Base-by-base conservation (phyloP, 2,888 invertebrate genomes). In the Antheraea assamensis region DNA sequence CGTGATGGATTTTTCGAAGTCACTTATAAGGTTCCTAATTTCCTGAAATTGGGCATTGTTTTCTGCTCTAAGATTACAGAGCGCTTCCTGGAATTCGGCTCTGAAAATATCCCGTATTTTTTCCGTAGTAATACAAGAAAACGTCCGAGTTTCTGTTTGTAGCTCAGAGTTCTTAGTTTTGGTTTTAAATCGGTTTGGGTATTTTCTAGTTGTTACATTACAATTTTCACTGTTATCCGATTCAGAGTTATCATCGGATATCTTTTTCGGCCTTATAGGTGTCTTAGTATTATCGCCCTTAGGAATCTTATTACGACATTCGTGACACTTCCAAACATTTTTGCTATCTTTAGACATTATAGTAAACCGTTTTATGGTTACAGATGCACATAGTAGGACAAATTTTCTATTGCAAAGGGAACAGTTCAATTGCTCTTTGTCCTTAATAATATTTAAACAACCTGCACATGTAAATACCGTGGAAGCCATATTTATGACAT, bases 21-120 rank as follows among this genome's bases (percentile, higher is more conserved):
- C 55, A n/a, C 55, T n/a, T 5, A n/a, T 55, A 8, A 55, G 55
- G n/a, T n/a, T 55, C n/a, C 55, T 52, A 52, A 52, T 52, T 8
- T 52, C 52, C 52, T 52, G 15, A 52, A 52, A 52, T 52, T 52
- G 52, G 17, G 52, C 52, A 19, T 52, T 52, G 19, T 13, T 17
- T 4, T n/a, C 55, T 3, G 55, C 21, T 55, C 21, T 55, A n/a
- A 55, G n/a, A n/a, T n/a, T n/a, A n/a, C 55, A n/a, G n/a, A 55
- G 55, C 5, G 55, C 55, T 17, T 49, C 49, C 49, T 55, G n/a
- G 13, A 55, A n/a, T 55, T 55, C 55, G n/a, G 55, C 13, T 8
- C n/a, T 55, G n/a, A 55, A 55, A 55, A 55, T 55, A 55, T 55
- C 55, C 8, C n/a, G 55, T n/a, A 55, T 55, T n/a, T 55, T 55